phyloP scores from a whole-genome alignment of 1,140 invertebrate species.

The Drosophila yakuba region DNA sequence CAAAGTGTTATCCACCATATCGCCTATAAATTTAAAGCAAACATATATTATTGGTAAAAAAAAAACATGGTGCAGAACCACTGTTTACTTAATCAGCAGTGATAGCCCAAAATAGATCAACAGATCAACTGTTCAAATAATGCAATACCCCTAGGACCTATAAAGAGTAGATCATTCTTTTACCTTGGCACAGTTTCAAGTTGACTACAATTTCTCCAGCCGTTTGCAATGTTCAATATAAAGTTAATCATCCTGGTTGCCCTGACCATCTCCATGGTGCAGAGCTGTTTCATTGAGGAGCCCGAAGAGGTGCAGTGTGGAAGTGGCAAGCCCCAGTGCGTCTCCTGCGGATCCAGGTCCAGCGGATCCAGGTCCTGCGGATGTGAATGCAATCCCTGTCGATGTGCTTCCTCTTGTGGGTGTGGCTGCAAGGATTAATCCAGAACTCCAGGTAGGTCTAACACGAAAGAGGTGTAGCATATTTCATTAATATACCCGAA shows the following conservation, averaged over 20 bases:
- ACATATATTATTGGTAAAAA: not conserved
- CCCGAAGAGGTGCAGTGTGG: conserved; percentile 13
- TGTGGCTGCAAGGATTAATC: conserved; percentile 1
- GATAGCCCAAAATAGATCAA: not conserved
- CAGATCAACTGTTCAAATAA: conserved; percentile 33
- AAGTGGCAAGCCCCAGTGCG: conserved; percentile 3
- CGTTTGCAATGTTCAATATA: conserved; percentile 22
- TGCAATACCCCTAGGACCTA: not conserved
- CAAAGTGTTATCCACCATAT: not conserved
- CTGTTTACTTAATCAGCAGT: conserved; percentile 15
- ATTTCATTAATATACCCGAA: not conserved
- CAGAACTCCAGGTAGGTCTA: not conserved
- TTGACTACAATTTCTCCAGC: not conserved
- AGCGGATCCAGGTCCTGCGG: conserved; percentile 11
- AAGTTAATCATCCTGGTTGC: conserved; percentile 36
- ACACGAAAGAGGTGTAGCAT: not conserved
- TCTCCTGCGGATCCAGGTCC: conserved; percentile 18
- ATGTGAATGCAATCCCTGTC: conserved; percentile 20
- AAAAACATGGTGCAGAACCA: not conserved
- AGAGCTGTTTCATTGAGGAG: conserved; percentile 5
- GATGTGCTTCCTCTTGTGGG: not conserved
- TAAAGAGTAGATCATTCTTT: conserved; percentile 1
- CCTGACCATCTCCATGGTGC: conserved; percentile 24
- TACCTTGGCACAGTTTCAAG: not conserved
- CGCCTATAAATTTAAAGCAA: not conserved